Evolutionary conservation across 2,888 invertebrate genomes (phyloP).

Genomic region (Capitulum mitella): DNA sequence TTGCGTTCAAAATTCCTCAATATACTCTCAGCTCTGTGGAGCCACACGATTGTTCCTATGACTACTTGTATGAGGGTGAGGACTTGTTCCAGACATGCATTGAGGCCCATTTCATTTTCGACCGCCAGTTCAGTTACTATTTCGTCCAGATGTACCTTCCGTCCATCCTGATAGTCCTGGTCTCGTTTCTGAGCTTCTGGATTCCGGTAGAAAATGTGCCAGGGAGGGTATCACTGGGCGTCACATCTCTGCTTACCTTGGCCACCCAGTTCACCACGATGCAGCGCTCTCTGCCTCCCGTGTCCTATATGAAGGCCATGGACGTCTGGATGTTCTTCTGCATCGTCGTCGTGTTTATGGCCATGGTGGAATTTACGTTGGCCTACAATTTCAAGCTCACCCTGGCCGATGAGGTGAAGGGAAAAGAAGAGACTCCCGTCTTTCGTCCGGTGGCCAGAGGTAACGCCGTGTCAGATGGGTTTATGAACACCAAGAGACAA

Average conservation of each 20-base stretch:
- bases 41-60: neutral
- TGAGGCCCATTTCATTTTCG: neutral
- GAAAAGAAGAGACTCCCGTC: neutral
- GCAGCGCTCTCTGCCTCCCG: neutral
- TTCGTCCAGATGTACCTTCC: conserved; percentile 5
- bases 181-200: neutral
- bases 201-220: conserved; percentile 4
- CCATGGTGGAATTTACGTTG: neutral
- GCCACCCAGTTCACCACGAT: neutral
- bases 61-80: neutral
- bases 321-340: conserved; percentile 9
- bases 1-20: neutral
- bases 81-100: neutral
- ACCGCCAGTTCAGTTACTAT: conserved; percentile 9
- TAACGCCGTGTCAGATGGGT: neutral
- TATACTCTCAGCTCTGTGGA: neutral
- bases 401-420: neutral
- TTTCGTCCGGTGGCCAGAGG: neutral
- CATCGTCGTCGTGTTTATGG: neutral
- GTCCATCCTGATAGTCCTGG: neutral
- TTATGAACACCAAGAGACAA: neutral
- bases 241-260: neutral
- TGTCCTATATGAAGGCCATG: neutral
- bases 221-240: neutral
- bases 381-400: neutral